Base-by-base conservation (phyloP, 2,797 vertebrate species). In the Gorsachius magnificus region DNA sequence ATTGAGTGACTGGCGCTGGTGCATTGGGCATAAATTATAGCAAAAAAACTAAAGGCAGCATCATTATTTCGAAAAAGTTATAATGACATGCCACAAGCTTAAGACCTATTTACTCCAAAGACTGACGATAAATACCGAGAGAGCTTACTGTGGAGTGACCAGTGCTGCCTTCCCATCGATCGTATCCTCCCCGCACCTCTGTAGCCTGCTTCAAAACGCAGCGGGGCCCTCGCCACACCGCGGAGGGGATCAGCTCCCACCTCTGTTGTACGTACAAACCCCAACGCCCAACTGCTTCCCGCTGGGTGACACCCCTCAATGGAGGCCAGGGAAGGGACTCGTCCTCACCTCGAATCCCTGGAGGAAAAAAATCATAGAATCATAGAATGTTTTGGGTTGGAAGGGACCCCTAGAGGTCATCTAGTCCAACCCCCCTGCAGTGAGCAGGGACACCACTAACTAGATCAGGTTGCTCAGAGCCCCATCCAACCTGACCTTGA, bases 1-100 rank as follows among this genome's bases (percentile, higher is more conserved):
- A 99, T 98, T 98, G 98, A 99, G 98, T 98, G 99, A 97, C 98
- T 98, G 96, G 97, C 87, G 97, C 98, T 98, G 97, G 97, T 96
- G 98, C 97, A 97, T 89, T 54, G 98, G 98, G 98, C 98, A 99
- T 99, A 99, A 99, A 99, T 99, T 99, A 99, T 97, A 98, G 97
- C 92, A 94, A 93, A 93, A 96, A 96, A 98, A 97, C 94, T 58
- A 81, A 96, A 96, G 97, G 97, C 94, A 31, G 96, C 90, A 53
- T 94, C 96, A 91, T 97, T 97, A 96, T 96, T 95, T 93, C 6
- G 53, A 85, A 96, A 96, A 95, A 96, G 92, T 97, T 97, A 92
- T 97, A 97, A 98, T 97, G 96, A 58, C 87, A 91, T 92, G 95
- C 96, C 97, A 96, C 51, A 54, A 93, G 96, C 97, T 94, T 87